These are phyloP conservation scores for Eupithecia abbreviata DNA, from an alignment of 2,888 invertebrate species.

Conservation along the genomic window DNA sequence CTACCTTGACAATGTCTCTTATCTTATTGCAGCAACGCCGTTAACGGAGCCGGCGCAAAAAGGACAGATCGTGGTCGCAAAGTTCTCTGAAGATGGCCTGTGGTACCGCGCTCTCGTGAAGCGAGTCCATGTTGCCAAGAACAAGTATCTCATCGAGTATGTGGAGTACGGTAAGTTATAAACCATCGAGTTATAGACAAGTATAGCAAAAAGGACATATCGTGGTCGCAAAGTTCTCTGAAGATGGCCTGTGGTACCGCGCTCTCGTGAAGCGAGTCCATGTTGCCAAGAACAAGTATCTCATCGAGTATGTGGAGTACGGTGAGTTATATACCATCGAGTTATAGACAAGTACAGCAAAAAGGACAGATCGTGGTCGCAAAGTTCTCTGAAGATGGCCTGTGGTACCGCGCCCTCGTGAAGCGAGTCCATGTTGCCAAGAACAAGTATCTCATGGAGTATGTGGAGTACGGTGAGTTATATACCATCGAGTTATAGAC, in stretches of 20 bases:
- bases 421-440: slow-evolving; percentile 59
- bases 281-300: slow-evolving; percentile 62
- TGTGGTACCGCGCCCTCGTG: slow-evolving; percentile 67
- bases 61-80: slow-evolving; percentile 62
- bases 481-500: not conserved
- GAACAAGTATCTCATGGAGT: slow-evolving; percentile 70
- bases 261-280: slow-evolving; percentile 66
- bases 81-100: slow-evolving; percentile 59
- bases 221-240: slow-evolving; percentile 33
- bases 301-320: slow-evolving; percentile 70
- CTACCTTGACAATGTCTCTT: not conserved
- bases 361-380: slow-evolving; percentile 63
- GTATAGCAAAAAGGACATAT: not conserved
- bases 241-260: slow-evolving; percentile 64
- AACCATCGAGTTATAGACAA: not conserved
- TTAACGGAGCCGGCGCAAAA: slow-evolving; percentile 57
- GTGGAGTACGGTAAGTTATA: slow-evolving; percentile 69
- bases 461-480: slow-evolving; percentile 71
- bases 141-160: slow-evolving; percentile 70
- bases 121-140: slow-evolving; percentile 59
- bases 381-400: slow-evolving; percentile 59
- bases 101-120: slow-evolving; percentile 68
- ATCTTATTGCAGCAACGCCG: slow-evolving; percentile 52
- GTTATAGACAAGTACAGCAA: not conserved
- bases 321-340: slow-evolving; percentile 56